Base-by-base conservation (phyloP, 2,888 invertebrate species). In the Phortica okadai region DNA sequence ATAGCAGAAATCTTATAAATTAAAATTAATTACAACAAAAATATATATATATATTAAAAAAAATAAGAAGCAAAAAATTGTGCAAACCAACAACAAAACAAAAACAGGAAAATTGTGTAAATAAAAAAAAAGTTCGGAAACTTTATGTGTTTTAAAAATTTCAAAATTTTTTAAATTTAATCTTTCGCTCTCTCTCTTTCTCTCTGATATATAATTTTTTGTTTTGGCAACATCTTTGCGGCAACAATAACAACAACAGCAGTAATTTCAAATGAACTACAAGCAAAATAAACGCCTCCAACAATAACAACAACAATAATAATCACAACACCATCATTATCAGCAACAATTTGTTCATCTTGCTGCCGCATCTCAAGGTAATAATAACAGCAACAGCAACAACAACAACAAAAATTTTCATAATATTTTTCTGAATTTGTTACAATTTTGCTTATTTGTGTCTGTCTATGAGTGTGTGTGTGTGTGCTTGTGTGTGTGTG, bases 401-500 rank as follows among this genome's bases (percentile, higher is more conserved):
- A 21, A 21, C 21, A 21, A 21, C 21, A 21, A 21, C 21, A 21
- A 21, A 0, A 21, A 21, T 21, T 21, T 21, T 21, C 21, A 21
- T 21, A 21, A 21, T 21, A 21, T 21, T 21, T 21, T 21, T 21
- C 21, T 21, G 21, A 21, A 10, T 14, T 16, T 56, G 16, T 56
- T 14, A 16, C 56, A 56, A 56, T 25, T 59, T 59, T 16, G 75
- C 74, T 6, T 56, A 3, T 66, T 25, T 74, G 10, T 74, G 16
- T 25, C n/a, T n/a, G n/a, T 50, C 45, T 76, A 21, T 62, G 74
- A 79, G 74, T 73, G 78, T 56, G 76, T 66, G 50, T 73, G 77
- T 45, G 64, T 44, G 72, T 45, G 33, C 1, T 58, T 25, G 66
- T 81, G 82, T 87, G 81, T 83, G 83, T 84, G 64, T 74, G 79